A percentile compares a stretch with the other conserved stretches of the same genome.
Evolutionary conservation across 2,797 vertebrate species (phyloP).

Genomic region (Poecilia velifera): DNA sequence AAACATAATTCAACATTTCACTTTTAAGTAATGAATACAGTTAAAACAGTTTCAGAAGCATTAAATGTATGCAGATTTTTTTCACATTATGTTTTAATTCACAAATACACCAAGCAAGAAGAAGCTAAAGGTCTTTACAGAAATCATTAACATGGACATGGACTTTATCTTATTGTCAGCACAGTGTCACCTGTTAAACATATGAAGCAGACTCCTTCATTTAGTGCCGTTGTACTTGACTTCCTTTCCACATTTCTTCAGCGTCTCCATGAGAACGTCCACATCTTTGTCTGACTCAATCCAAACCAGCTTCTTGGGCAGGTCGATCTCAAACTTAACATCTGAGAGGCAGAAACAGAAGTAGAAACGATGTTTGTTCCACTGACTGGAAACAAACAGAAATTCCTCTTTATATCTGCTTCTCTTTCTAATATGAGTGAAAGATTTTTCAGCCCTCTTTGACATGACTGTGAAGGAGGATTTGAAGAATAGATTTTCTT

Average conservation of each 20-base stretch:
- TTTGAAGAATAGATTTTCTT: background rate
- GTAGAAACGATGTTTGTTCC: background rate
- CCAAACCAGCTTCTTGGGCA: slow-evolving; percentile 91
- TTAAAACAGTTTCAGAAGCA: background rate
- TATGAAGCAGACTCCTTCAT: slow-evolving; percentile 57
- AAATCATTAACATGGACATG: background rate
- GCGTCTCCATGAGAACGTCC: slow-evolving; percentile 84
- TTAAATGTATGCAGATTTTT: background rate
- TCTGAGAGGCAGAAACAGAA: slow-evolving; percentile 68
- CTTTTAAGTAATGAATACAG: background rate
- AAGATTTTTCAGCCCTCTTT: background rate
- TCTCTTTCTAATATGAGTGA: background rate
- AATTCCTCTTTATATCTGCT: background rate
- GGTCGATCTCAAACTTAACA: slow-evolving; percentile 91
- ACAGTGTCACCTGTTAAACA: slow-evolving; percentile 44
- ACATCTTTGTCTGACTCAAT: slow-evolving; percentile 87
- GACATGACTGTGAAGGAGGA: background rate
- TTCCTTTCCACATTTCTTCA: slow-evolving; percentile 92
- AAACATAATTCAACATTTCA: slow-evolving; percentile 16
- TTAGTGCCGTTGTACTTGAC: slow-evolving; percentile 88
- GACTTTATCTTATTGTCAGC: background rate
- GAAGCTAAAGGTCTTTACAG: background rate
- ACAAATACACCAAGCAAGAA: background rate
- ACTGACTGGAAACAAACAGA: background rate
- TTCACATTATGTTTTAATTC: background rate